Base-by-base conservation (phyloP, 30 jellyfish, hydroid and myxozoan genomes). In the Aurelia aurita region DNA sequence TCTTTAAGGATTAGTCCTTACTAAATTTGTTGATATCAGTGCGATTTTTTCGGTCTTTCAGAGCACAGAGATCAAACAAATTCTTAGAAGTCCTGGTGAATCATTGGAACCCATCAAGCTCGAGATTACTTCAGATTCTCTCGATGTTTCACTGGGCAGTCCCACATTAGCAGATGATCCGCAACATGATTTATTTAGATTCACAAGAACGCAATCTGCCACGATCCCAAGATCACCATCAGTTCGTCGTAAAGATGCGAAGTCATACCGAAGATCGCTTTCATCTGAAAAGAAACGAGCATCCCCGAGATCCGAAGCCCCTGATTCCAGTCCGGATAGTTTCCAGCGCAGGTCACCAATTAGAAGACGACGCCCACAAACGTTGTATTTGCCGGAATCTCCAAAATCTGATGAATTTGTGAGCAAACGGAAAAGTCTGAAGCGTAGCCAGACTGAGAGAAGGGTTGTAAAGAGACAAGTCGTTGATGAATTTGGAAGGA, bases 401-500 rank as follows among this genome's bases (percentile, higher is more conserved):
- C 73, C 63, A 0, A 49, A 43, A 7, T 25, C 90, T 21, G 90
- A 80, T 10, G 80, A 65, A 3, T 58, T 31, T 29, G 26, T 27
- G 20, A 22, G 75, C 45, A 80, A 80, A 45, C 53, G 82, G 65
- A 80, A 80, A 43, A 72, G 90, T 1, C 23, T 80, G 86, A 74
- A 61, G 84, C 90, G 90, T 0, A 83, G 89, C 25, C 95, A 91
- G 60, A 82, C 95, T 43, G 96, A 90, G 39, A 76, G 84, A 62
- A 62, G 97, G n/a, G 90, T 90, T 54, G 79, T 90, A 18, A 72
- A 80, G 29, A 28, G 95, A 28, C 90, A 84, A 72, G 86, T 82
- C 53, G 87, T 83, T 39, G 97, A 90, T 65, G 97, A 90, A 49
- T 77, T 74, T 60, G 97, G 97, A 43, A 87, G 90, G 39, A 91